Conservation (phyloP, 2,797 vertebrate genomes). For the Loriculus beryllinus region DNA sequence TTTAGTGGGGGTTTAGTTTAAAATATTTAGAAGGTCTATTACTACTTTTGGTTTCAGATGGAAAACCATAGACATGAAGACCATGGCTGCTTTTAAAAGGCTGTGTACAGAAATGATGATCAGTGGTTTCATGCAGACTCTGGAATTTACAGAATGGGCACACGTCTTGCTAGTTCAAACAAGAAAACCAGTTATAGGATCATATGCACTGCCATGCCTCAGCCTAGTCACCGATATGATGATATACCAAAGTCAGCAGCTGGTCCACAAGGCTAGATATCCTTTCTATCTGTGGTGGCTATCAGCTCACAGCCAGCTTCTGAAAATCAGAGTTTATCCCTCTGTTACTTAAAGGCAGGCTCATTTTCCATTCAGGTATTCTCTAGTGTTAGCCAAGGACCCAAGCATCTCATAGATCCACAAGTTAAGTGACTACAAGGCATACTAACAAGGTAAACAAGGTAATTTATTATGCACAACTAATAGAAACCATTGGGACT, state of each 20-base stretch:
- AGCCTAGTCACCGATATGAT: background rate
- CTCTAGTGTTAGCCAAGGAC: background rate
- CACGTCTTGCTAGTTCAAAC: background rate
- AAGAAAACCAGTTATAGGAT: background rate
- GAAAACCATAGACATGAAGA: background rate
- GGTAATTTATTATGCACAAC: background rate
- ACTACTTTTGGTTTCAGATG: background rate
- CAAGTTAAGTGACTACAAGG: background rate
- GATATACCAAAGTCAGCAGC: background rate
- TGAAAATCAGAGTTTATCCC: background rate
- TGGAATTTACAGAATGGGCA: background rate
- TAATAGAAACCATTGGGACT: background rate
- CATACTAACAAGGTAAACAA: background rate
- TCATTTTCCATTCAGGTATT: background rate
- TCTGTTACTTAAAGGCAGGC: background rate
- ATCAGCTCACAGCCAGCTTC: background rate
- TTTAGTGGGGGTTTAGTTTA: background rate
- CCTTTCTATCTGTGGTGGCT: background rate
- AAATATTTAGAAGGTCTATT: background rate
- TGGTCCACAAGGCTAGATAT: background rate
- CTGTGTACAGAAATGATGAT: accelerated
- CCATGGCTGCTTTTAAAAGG: background rate
- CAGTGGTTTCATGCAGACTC: background rate
- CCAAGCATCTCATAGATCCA: background rate
- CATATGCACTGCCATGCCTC: background rate